A percentile compares a stretch with the other conserved stretches of the same genome.
Evolutionary conservation across 1,140 invertebrate genomes (phyloP).

Genomic region (Drosophila ercepeae): DNA sequence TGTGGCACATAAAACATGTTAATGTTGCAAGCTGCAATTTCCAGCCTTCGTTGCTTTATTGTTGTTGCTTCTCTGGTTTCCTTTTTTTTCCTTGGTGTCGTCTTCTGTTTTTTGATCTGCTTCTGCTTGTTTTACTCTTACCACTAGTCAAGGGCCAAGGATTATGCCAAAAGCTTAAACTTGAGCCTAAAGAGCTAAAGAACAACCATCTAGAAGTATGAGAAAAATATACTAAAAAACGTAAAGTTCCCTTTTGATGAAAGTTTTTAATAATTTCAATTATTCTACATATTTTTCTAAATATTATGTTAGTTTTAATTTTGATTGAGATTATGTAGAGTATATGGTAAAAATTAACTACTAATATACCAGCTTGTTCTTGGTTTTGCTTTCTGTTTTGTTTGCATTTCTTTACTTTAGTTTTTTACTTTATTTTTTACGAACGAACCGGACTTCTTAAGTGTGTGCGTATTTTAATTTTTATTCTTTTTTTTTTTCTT

Average conservation of each 20-base stretch:
- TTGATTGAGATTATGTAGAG: neutral
- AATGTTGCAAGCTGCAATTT: constrained; percentile 77
- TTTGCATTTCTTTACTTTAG: constrained; percentile 26
- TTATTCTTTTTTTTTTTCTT: constrained; percentile 20
- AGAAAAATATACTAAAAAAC: no score
- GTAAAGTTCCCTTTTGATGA: no score
- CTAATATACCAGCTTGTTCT: constrained; percentile 11
- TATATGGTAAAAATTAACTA: neutral
- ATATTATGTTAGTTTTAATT: neutral
- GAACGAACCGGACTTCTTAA: constrained; percentile 46
- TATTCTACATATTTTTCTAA: neutral
- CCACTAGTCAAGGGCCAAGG: neutral
- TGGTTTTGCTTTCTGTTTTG: constrained; percentile 33
- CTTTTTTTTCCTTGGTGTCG: constrained; percentile 6
- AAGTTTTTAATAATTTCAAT: no score
- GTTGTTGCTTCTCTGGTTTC: constrained; percentile 6
- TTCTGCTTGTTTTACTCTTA: constrained; percentile 29
- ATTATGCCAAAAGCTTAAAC: neutral
- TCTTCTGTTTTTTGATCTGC: constrained; percentile 38
- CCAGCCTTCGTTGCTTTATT: constrained; percentile 11
- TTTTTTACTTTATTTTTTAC: constrained; percentile 23
- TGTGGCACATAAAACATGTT: constrained; percentile 67
- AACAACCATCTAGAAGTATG: no score
- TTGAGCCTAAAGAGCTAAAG: no score
- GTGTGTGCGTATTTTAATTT: constrained; percentile 20